Conservation (phyloP, 2,888 invertebrate genomes). For the Drosophila dives region DNA sequence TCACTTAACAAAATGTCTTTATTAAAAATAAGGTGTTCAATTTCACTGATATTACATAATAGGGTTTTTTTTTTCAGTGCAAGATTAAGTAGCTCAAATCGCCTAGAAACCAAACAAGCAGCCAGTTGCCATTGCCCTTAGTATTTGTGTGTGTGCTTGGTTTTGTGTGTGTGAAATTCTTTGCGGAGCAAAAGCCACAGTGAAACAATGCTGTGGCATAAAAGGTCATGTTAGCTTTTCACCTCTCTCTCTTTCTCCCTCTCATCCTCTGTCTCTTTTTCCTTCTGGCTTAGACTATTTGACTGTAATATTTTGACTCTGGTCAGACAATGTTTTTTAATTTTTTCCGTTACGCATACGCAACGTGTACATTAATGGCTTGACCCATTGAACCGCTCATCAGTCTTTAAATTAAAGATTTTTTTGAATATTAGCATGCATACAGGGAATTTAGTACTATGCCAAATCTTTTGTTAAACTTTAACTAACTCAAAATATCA, state of each 20-base stretch:
- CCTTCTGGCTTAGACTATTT: neutral
- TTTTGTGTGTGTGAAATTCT: slow-evolving; percentile 19
- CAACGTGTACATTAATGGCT: slow-evolving; percentile 44
- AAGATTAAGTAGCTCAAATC: slow-evolving; percentile 61
- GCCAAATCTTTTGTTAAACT: neutral
- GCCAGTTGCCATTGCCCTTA: slow-evolving; percentile 10
- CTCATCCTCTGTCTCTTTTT: neutral
- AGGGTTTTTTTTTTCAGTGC: slow-evolving; percentile 25
- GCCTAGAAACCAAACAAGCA: slow-evolving; percentile 56
- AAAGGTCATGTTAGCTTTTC: slow-evolving; percentile 9
- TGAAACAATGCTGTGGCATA: slow-evolving; percentile 46
- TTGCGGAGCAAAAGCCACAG: slow-evolving; percentile 48
- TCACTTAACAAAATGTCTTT: neutral
- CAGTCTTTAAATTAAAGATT: neutral
- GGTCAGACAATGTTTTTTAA: slow-evolving; percentile 22
- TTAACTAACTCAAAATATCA: neutral
- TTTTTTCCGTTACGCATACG: slow-evolving; percentile 44
- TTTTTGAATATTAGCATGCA: neutral
- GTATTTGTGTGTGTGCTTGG: slow-evolving; percentile 12
- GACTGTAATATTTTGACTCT: slow-evolving; percentile 20
- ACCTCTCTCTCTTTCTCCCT: neutral
- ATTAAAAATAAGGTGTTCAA: neutral
- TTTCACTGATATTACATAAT: neutral
- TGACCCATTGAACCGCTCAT: slow-evolving; percentile 29
- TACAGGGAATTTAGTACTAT: neutral